Evolutionary conservation across 2,113 vertebrate genomes (phyloP).

Genomic region (Benitochromis conjunctus): DNA sequence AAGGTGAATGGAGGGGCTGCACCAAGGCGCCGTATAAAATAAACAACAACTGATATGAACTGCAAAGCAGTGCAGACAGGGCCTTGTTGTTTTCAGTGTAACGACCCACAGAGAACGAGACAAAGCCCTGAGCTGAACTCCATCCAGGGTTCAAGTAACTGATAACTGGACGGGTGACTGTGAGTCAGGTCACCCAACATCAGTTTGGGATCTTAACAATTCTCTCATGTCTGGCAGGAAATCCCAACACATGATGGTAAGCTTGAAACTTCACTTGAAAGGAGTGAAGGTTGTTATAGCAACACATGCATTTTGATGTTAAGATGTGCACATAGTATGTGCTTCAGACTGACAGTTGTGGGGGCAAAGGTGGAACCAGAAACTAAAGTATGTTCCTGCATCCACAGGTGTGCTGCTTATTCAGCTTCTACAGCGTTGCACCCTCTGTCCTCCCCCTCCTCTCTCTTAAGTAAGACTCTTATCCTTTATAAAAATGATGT

Average conservation of each 20-base stretch:
- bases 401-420: conserved; percentile 51
- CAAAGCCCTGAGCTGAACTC: not conserved
- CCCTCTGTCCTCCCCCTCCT: conserved; percentile 53
- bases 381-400: not conserved
- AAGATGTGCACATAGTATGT: not conserved
- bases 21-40: accelerated
- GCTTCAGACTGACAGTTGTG: not conserved
- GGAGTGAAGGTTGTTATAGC: not conserved
- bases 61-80: not conserved
- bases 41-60: not conserved
- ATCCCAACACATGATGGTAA: not conserved
- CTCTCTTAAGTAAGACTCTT: conserved; percentile 78
- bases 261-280: not conserved
- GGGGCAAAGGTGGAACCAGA: not conserved
- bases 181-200: not conserved
- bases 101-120: not conserved
- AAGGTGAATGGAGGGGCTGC: not conserved
- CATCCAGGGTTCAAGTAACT: not conserved
- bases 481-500: conserved; percentile 84
- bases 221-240: not conserved
- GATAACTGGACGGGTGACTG: not conserved
- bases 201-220: not conserved
- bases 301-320: not conserved
- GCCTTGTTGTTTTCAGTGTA: not conserved
- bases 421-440: not conserved